Evolutionary conservation across 2,888 invertebrate species (phyloP), one percentile per base, ranked within the genome.

Genomic region (Patella depressa): DNA sequence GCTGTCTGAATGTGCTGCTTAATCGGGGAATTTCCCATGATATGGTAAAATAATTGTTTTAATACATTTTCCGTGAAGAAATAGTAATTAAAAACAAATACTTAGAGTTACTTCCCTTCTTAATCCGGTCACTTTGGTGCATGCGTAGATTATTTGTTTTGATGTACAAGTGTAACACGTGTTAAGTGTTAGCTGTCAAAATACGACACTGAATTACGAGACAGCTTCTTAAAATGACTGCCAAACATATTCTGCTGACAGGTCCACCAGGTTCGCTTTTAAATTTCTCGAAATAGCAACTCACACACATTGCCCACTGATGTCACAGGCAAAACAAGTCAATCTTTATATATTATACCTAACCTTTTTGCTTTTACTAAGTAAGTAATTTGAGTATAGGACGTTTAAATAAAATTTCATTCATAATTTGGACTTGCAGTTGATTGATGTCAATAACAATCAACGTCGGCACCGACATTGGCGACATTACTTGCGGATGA

Each of bases 1-100:
- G 98, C 98, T 76, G 96, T 98, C 90, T 98, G 97, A 89, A 97
- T 94, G 91, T 98, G 98, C 90, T 88, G 96, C 90, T 97, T 97
- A 76, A 97, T 95, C 79, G 85, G 85, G 17, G 96, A 95, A 92
- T 98, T 98, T 74, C 98, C 98, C 98, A 98, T 98, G 54, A 77
- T 86, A 73, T 45, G 45, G 45, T 45, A 55, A 45, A 45, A 45
- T 45, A 45, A 45, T 45, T 45, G 45, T 45, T 45, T 45, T 45
- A 45, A 9, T 45, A 7, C 45, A 45, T 45, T 45, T 45, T 45
- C 45, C 9, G 45, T 45, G 1, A 45, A 45, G 45, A 9, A 45
- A 45, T 45, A 45, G 45, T 9, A 9, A 45, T 45, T 45, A 45
- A 45, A 45, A 45, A 45, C 45, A 45, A 45, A 45, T 45, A 45